phyloP scores from a whole-genome alignment of 1,140 invertebrate species.

The Helicorthomorpha holstii region DNA sequence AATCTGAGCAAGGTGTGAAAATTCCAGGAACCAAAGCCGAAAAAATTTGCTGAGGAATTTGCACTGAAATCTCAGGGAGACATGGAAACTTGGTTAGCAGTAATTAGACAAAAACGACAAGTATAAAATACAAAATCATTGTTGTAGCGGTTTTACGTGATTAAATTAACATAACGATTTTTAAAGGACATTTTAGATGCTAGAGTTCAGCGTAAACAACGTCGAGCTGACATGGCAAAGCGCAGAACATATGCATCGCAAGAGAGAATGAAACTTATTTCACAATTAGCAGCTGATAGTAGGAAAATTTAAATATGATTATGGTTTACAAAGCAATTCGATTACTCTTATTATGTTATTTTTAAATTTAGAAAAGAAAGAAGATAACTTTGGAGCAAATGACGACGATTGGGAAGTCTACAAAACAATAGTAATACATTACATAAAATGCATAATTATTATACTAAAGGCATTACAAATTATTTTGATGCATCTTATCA shows the following conservation, averaged over 20 bases:
- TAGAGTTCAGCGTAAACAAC: slow-evolving; percentile 48
- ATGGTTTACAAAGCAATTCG: background rate
- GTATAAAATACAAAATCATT: slow-evolving; percentile 5
- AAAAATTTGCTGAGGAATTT: slow-evolving; percentile 28
- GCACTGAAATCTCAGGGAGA: slow-evolving; percentile 40
- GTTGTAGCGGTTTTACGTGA: too few species aligned
- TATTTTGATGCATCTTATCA: slow-evolving; percentile 11
- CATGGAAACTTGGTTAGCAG: slow-evolving; percentile 47
- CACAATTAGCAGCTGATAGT: slow-evolving; percentile 12
- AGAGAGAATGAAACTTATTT: slow-evolving; percentile 83
- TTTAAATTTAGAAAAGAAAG: slow-evolving; percentile 45
- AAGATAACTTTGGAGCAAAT: slow-evolving; percentile 74
- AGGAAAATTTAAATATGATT: background rate
- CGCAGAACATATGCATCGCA: slow-evolving; percentile 74
- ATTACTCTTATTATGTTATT: background rate
- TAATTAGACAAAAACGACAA: slow-evolving; percentile 43
- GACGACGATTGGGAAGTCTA: slow-evolving; percentile 95
- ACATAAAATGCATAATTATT: slow-evolving; percentile 6
- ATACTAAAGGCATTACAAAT: background rate
- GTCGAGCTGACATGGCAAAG: slow-evolving; percentile 70
- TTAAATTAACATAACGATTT: background rate
- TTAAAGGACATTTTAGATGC: slow-evolving; percentile 44
- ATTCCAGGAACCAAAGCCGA: slow-evolving; percentile 27
- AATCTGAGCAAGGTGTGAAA: too few species aligned
- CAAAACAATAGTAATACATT: slow-evolving; percentile 61